These are phyloP conservation scores for Centropristis striata DNA, from an alignment of 2,113 vertebrate species.

Conservation along the genomic window DNA sequence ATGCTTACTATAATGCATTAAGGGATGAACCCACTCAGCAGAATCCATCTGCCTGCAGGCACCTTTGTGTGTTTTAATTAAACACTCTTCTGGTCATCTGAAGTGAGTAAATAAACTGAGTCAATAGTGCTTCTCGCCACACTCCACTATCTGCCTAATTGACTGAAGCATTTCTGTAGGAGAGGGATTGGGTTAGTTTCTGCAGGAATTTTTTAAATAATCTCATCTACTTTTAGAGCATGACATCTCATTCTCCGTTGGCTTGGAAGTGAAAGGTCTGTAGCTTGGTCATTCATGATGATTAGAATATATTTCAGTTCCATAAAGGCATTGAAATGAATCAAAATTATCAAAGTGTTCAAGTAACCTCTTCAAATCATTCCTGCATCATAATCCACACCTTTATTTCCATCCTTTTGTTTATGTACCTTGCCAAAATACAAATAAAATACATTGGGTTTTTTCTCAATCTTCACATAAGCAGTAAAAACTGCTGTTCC, in stretches of 20 bases:
- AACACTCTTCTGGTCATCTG: conserved; percentile 55
- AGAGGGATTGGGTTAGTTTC: conserved; percentile 7
- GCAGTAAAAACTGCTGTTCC: not conserved
- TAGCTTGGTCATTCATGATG: not conserved
- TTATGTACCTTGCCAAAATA: not conserved
- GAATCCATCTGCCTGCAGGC: conserved; percentile 50
- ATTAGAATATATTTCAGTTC: not conserved
- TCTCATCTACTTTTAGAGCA: not conserved
- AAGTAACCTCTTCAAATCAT: not conserved
- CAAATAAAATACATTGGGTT: not conserved
- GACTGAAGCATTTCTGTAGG: conserved; percentile 17
- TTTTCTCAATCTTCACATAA: not conserved
- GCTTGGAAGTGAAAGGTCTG: conserved; percentile 3
- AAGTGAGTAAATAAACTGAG: conserved; percentile 57
- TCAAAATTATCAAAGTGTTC: not conserved
- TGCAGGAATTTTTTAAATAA: conserved; percentile 10
- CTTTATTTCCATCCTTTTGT: not conserved
- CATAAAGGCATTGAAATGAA: not conserved
- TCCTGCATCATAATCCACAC: not conserved
- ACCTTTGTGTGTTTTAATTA: conserved; percentile 71
- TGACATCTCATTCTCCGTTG: not conserved
- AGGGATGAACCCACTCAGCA: conserved; percentile 33
- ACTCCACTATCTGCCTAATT: conserved; percentile 51
- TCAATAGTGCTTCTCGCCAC: conserved; percentile 28
- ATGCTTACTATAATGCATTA: conserved; percentile 18